Percentiles rank a stretch among this genome's conserved stretches.
Conservation (phyloP, 2,113 vertebrate species). For the Phyllostomus hastatus region DNA sequence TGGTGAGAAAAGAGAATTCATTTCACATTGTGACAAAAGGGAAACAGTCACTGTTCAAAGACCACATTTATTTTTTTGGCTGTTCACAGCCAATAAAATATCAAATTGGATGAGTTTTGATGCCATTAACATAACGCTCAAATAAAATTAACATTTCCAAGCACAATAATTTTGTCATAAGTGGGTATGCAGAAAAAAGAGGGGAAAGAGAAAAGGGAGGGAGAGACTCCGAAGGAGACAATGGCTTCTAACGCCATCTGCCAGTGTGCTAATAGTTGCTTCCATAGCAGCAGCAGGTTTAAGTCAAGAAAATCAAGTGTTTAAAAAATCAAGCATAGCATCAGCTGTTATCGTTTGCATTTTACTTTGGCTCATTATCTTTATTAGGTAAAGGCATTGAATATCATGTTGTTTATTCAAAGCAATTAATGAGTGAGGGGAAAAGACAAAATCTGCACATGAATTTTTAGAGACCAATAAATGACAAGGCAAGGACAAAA, state of each 20-base stretch:
- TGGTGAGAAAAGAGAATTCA: not conserved
- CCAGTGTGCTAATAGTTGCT: conserved; percentile 41
- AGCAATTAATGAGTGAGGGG: not conserved
- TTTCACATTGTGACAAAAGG: not conserved
- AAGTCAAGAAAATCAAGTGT: conserved; percentile 53
- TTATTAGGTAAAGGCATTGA: conserved; percentile 51
- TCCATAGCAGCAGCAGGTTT: conserved; percentile 62
- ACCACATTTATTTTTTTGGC: not conserved
- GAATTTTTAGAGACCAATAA: not conserved
- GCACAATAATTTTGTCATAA: not conserved
- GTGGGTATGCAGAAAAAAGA: not conserved
- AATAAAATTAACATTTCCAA: conserved; percentile 19
- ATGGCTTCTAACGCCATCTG: conserved; percentile 28
- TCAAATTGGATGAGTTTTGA: conserved; percentile 3
- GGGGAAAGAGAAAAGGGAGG: not conserved
- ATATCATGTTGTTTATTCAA: conserved; percentile 50
- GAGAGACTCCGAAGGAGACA: not conserved
- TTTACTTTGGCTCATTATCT: conserved; percentile 62
- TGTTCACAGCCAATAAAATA: not conserved
- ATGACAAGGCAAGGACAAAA: not conserved
- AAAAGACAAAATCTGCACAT: not conserved
- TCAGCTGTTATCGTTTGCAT: conserved; percentile 31
- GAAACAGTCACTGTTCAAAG: not conserved
- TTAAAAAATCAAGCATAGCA: conserved; percentile 23
- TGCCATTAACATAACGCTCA: not conserved